Evolutionary conservation across 1,140 invertebrate genomes (phyloP).

Genomic region (Drosophila rufa): DNA sequence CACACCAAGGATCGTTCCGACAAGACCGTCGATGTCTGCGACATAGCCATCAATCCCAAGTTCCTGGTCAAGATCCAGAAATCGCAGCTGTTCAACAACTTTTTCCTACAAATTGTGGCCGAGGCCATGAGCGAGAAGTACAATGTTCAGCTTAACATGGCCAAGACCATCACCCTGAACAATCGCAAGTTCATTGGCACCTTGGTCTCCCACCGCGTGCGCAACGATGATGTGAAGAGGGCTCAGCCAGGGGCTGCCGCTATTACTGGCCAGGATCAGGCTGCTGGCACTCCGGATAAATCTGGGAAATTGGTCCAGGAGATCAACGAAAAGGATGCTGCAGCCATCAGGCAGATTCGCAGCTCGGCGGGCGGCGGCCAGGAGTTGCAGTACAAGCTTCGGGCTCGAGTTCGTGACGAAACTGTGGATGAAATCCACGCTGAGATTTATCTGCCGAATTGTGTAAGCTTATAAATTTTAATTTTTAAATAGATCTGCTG

Average conservation of each 20-base stretch:
- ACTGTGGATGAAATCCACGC: conserved; percentile 80
- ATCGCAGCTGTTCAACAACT: conserved; percentile 90
- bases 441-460: conserved; percentile 86
- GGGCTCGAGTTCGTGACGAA: conserved; percentile 77
- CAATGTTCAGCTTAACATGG: conserved; percentile 88
- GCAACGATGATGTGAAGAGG: conserved; percentile 87
- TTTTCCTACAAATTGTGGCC: conserved; percentile 91
- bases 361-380: not conserved
- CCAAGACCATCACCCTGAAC: conserved; percentile 87
- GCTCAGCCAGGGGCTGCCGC: conserved; percentile 40
- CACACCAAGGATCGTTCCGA: conserved; percentile 92
- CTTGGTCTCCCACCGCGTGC: conserved; percentile 90
- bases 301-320: conserved; percentile 64
- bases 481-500: no score
- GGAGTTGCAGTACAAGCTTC: conserved; percentile 83
- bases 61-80: conserved; percentile 90
- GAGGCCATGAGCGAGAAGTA: conserved; percentile 92
- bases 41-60: conserved; percentile 91
- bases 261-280: not conserved
- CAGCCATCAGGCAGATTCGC: conserved; percentile 19
- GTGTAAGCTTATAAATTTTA: no score
- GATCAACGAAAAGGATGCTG: conserved; percentile 75
- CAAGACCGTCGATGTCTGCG: conserved; percentile 89
- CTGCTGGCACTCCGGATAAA: not conserved
- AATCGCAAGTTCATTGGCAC: conserved; percentile 90